Conservation (phyloP, 2,113 vertebrate genomes). For the Phylloscopus whistleri region DNA sequence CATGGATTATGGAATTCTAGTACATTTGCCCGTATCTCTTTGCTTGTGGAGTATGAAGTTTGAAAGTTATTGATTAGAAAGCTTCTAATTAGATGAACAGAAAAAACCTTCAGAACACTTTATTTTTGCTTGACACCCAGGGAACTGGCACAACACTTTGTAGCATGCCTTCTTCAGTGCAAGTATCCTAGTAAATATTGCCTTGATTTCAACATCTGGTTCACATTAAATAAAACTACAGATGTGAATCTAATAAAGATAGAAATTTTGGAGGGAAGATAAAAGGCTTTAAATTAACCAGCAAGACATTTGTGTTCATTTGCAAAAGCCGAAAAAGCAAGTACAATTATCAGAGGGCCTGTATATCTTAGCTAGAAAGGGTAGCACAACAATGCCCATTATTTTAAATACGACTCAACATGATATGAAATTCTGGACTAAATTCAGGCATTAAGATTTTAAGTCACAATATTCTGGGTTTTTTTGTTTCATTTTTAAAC, state of each 20-base stretch:
- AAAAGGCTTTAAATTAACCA: slow-evolving; percentile 24
- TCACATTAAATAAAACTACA: slow-evolving; percentile 38
- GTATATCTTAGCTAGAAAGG: background rate
- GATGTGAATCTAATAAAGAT: slow-evolving; percentile 45
- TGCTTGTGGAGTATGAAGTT: background rate
- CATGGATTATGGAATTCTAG: background rate
- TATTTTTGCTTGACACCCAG: background rate
- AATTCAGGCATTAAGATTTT: background rate
- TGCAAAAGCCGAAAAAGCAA: background rate
- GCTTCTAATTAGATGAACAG: background rate
- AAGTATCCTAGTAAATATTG: background rate
- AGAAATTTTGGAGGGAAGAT: slow-evolving; percentile 17
- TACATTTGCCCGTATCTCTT: background rate
- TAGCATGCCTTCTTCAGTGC: background rate
- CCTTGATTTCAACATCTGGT: slow-evolving; percentile 43
- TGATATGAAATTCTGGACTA: background rate
- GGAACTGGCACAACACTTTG: background rate
- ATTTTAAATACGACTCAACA: background rate
- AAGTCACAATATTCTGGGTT: background rate
- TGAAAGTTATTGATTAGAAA: background rate
- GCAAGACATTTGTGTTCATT: slow-evolving; percentile 14
- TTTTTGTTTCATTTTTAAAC: background rate
- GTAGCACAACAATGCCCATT: background rate
- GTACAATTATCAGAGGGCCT: background rate
- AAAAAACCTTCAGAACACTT: background rate